Conservation (phyloP, 1,140 invertebrate species). For the Schlechtendalia chinensis region DNA sequence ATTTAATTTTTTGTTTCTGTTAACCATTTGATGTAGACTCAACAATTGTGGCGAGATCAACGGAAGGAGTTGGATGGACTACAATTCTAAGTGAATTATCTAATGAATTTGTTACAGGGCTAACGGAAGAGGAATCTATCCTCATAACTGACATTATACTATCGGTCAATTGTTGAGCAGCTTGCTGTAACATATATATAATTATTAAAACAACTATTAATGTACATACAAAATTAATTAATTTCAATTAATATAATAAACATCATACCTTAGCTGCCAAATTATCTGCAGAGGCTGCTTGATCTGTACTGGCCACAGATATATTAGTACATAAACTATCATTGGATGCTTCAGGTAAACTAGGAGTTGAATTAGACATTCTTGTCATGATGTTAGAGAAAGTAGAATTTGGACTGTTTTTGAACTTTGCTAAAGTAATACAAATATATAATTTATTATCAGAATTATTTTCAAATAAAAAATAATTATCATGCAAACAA, state of each 20-base stretch:
- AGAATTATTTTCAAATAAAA: neutral
- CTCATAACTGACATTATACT: constrained; percentile 70
- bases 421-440: neutral
- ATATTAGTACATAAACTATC: constrained; percentile 58
- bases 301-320: constrained; percentile 83
- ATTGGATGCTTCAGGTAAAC: constrained; percentile 81
- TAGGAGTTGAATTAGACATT: constrained; percentile 92
- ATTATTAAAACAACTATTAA: neutral
- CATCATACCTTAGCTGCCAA: constrained; percentile 71
- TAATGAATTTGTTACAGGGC: constrained; percentile 65
- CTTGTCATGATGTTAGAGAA: constrained; percentile 55
- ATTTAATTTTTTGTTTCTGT: neutral
- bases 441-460: neutral
- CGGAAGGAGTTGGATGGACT: constrained; percentile 66
- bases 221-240: neutral
- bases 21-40: constrained; percentile 68
- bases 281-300: constrained; percentile 87
- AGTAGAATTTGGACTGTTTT: constrained; percentile 27
- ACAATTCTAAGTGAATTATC: constrained; percentile 62
- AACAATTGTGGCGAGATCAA: constrained; percentile 80
- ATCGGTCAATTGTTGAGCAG: constrained; percentile 87
- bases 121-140: constrained; percentile 14
- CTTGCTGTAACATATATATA: constrained; percentile 61
- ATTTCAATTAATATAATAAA: too few relatives aligned
- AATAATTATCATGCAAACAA: constrained; percentile 1